These are phyloP conservation scores for Drosophila anomalata DNA, from an alignment of 2,888 invertebrate species.

Conservation along the genomic window DNA sequence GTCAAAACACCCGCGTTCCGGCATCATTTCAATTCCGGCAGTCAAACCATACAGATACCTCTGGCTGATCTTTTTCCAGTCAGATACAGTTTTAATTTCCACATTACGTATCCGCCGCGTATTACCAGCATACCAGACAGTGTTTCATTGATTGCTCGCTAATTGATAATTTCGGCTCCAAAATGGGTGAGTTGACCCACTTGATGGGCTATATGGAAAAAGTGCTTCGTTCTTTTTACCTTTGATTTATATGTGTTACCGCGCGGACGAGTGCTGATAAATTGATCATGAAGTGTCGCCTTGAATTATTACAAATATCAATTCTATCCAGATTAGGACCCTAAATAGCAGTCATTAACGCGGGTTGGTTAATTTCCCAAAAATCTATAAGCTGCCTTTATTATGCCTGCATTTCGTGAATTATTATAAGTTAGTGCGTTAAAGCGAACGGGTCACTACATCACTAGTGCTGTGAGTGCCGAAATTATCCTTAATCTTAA, in stretches of 20 bases:
- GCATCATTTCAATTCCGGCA: slow-evolving; percentile 54
- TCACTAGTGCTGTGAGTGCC: not conserved
- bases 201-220: slow-evolving; percentile 10
- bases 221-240: not conserved
- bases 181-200: slow-evolving; percentile 65
- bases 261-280: slow-evolving; percentile 27
- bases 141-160: slow-evolving; percentile 31
- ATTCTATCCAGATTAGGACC: no score
- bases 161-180: slow-evolving; percentile 40
- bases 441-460: not conserved
- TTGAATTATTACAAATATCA: slow-evolving; percentile 43
- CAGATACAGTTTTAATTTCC: slow-evolving; percentile 6
- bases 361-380: slow-evolving; percentile 4
- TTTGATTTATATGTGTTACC: slow-evolving; percentile 6
- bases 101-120: slow-evolving; percentile 30
- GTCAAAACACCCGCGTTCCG: slow-evolving; percentile 43
- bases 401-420: slow-evolving; percentile 4
- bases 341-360: slow-evolving; percentile 20
- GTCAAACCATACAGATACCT: slow-evolving; percentile 39
- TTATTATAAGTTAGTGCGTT: slow-evolving; percentile 1
- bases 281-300: slow-evolving; percentile 29
- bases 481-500: not conserved
- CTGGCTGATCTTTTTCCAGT: slow-evolving; percentile 15
- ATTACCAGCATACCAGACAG: not conserved
- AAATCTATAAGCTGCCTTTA: not conserved